Evolutionary conservation across 2,888 invertebrate species (phyloP).

Genomic region (Stenichneumon culpator): DNA sequence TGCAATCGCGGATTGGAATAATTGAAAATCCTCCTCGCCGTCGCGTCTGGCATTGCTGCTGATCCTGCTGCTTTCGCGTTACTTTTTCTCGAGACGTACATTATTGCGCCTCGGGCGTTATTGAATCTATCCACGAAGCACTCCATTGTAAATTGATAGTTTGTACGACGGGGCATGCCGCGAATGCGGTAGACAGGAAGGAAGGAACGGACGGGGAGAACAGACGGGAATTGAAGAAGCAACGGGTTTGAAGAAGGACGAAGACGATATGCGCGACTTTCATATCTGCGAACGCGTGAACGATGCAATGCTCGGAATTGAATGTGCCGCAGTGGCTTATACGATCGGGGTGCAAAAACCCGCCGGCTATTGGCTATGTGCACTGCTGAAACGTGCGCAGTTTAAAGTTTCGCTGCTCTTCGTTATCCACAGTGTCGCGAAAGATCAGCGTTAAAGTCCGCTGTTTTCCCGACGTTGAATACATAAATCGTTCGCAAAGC

Average conservation of each 20-base stretch:
- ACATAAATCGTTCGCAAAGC: neutral
- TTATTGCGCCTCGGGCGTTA: conserved; percentile 70
- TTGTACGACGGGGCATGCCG: conserved; percentile 59
- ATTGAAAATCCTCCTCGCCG: neutral
- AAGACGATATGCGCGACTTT: conserved; percentile 40
- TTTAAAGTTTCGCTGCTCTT: neutral
- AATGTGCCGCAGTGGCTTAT: conserved; percentile 23
- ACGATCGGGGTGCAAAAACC: neutral
- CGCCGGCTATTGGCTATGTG: conserved; percentile 5
- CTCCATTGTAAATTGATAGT: conserved; percentile 76
- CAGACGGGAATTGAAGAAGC: conserved; percentile 46
- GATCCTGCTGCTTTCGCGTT: conserved; percentile 49
- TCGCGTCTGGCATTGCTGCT: conserved; percentile 12
- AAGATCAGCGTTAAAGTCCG: neutral
- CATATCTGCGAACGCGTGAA: conserved; percentile 35
- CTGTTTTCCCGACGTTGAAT: neutral
- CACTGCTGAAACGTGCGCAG: conserved; percentile 9
- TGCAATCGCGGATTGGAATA: too few relatives aligned
- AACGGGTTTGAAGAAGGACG: neutral
- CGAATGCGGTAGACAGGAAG: conserved; percentile 39
- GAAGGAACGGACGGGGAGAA: conserved; percentile 50
- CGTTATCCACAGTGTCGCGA: neutral
- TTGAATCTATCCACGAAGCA: conserved; percentile 70
- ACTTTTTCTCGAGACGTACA: conserved; percentile 41
- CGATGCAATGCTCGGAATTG: conserved; percentile 11